Conservation (phyloP, 2,888 invertebrate genomes). For the Craniophora ligustri region DNA sequence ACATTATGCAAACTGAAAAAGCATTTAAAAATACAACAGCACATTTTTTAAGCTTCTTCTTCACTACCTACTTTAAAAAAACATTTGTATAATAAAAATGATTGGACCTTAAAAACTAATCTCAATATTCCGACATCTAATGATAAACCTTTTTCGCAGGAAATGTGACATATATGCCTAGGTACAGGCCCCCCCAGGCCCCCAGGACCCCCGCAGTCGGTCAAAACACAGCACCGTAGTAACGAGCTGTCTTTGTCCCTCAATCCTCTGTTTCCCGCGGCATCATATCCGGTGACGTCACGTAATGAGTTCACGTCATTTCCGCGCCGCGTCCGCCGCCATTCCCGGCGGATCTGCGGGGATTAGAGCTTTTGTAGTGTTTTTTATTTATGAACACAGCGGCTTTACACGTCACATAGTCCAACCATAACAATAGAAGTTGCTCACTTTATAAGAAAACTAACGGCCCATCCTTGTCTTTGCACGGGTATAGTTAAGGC, state of each 20-base stretch:
- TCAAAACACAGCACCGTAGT: not conserved
- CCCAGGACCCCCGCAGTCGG: not conserved
- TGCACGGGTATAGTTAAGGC: no score
- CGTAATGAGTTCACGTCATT: conserved; percentile 38
- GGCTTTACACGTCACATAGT: not conserved
- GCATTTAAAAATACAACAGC: no score
- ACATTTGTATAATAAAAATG: no score
- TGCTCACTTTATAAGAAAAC: not conserved
- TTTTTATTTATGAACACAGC: conserved; percentile 15
- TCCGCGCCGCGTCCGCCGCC: conserved; percentile 18
- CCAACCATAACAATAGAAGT: not conserved
- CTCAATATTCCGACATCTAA: no score
- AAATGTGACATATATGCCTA: no score
- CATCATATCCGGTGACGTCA: conserved; percentile 22
- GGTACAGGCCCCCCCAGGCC: no score
- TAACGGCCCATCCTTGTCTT: no score
- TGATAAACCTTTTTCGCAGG: not conserved
- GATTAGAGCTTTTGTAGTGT: conserved; percentile 19
- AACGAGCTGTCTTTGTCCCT: conserved; percentile 9
- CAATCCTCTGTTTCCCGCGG: conserved; percentile 17
- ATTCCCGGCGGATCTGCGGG: conserved; percentile 20
- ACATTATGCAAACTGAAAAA: no score
- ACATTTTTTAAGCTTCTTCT: no score
- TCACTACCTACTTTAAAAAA: no score
- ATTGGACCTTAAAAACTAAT: no score